A percentile compares a stretch with the other conserved stretches of the same genome.
Evolutionary conservation across 2,113 vertebrate species (phyloP).

Genomic region (Podarcis muralis): DNA sequence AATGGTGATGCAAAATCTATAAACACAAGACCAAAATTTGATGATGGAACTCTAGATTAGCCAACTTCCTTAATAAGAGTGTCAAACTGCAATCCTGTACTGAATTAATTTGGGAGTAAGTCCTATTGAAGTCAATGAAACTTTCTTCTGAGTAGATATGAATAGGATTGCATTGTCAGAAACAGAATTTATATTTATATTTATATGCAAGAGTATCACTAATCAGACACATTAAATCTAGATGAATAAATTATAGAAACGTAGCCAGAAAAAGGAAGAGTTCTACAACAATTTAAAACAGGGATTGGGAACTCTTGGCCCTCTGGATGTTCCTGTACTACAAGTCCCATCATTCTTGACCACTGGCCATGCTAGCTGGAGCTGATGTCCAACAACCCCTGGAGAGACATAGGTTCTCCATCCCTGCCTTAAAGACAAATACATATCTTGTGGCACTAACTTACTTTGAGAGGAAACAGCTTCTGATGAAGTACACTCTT

Average conservation of each 20-base stretch:
- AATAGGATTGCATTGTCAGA: neutral
- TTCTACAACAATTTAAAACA: neutral
- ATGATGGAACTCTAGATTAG: neutral
- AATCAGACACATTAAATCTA: neutral
- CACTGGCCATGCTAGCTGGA: no score
- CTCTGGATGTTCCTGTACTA: no score
- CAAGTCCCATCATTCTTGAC: no score
- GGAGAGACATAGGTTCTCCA: no score
- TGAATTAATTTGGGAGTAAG: no score
- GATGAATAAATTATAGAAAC: neutral
- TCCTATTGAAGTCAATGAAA: neutral
- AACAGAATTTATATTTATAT: neutral
- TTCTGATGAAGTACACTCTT: neutral
- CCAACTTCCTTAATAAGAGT: neutral
- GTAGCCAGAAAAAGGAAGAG: neutral
- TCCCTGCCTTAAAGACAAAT: neutral
- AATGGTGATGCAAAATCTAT: neutral
- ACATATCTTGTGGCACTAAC: neutral
- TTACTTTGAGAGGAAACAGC: neutral
- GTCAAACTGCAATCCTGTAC: neutral
- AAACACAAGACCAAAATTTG: neutral
- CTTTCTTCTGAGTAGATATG: neutral
- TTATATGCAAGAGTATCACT: neutral
- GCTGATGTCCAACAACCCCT: no score
- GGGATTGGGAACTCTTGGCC: no score